Evolutionary conservation across 2,888 invertebrate species (phyloP).

Genomic region (Stenolophus ochropezus): DNA sequence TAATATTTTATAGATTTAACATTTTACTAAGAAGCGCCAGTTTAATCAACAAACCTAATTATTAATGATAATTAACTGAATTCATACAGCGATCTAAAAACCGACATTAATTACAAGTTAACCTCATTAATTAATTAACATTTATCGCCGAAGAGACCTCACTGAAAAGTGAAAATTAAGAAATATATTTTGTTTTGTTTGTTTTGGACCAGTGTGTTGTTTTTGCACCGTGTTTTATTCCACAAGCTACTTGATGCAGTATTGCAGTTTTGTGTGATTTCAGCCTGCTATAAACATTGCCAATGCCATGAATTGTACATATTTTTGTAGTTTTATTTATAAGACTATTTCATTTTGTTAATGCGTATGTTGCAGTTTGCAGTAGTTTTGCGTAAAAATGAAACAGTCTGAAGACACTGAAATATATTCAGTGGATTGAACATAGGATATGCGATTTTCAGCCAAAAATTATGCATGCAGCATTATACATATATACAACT

Average conservation of each 20-base stretch:
- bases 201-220: constrained; percentile 33
- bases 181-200: constrained; percentile 31
- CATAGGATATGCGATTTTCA: constrained; percentile 27
- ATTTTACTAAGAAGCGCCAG: background rate
- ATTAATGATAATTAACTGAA: constrained; percentile 20
- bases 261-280: constrained; percentile 42
- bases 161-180: constrained; percentile 18
- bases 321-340: constrained; percentile 36
- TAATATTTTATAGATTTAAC: background rate
- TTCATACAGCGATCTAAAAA: constrained; percentile 5
- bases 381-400: background rate
- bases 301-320: constrained; percentile 46
- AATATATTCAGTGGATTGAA: too few species aligned
- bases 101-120: constrained; percentile 28
- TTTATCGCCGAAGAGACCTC: constrained; percentile 25
- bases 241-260: constrained; percentile 29
- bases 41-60: constrained; percentile 18
- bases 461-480: constrained; percentile 45
- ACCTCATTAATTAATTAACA: constrained; percentile 44
- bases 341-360: constrained; percentile 15
- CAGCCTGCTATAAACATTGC: constrained; percentile 49
- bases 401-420: constrained; percentile 21
- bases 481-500: constrained; percentile 38
- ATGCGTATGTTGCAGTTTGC: background rate
- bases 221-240: constrained; percentile 47